Percentiles rank a stretch among this genome's conserved stretches.
phyloP scores from a whole-genome alignment of 2,113 vertebrate genomes.

The Formicarius rufipectus region DNA sequence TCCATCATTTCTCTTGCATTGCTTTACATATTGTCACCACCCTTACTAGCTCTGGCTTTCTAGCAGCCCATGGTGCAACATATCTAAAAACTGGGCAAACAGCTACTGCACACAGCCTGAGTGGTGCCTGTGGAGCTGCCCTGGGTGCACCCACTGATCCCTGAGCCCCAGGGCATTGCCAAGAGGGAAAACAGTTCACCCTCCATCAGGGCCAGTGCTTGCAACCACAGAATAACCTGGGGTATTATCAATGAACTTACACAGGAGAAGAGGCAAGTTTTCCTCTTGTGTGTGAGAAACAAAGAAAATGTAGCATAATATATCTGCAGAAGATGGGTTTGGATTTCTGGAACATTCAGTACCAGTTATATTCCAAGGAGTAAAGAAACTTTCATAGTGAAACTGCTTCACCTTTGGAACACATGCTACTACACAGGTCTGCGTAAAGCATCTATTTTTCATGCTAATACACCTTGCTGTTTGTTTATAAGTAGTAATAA shows the following conservation, averaged over 20 bases:
- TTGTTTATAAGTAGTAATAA: background rate
- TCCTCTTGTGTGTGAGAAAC: background rate
- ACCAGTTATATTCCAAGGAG: background rate
- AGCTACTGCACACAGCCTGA: background rate
- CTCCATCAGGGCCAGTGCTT: background rate
- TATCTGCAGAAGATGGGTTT: background rate
- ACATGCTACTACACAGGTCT: background rate
- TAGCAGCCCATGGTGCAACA: background rate
- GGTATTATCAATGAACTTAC: background rate
- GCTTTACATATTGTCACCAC: background rate
- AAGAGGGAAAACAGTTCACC: background rate
- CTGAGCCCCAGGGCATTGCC: background rate
- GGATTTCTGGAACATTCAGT: background rate
- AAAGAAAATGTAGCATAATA: background rate
- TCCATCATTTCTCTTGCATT: background rate
- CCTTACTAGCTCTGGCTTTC: background rate
- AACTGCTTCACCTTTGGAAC: background rate
- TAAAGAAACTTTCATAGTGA: background rate
- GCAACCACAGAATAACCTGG: background rate
- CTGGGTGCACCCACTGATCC: accelerated
- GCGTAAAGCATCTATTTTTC: background rate
- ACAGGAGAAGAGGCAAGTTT: background rate
- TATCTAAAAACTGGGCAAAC: background rate
- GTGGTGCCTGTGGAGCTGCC: background rate
- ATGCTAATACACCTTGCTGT: background rate